Percentiles rank a stretch among this genome's conserved stretches.
Conservation (phyloP, 2,888 invertebrate genomes). For the Liopterus haemorrhoidalis region DNA sequence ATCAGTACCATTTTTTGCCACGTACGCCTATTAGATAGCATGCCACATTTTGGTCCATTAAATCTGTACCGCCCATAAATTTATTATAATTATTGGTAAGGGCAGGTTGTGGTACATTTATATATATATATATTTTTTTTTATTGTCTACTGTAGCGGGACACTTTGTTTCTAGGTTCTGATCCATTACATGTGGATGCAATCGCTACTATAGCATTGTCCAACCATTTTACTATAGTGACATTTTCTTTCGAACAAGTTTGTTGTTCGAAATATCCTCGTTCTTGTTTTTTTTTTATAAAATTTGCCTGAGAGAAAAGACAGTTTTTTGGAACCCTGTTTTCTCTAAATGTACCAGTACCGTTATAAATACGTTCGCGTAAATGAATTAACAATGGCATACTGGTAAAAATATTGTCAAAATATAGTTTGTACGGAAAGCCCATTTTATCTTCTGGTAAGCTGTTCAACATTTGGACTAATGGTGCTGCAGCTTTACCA, state of each 20-base stretch:
- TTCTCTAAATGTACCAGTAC: constrained; percentile 29
- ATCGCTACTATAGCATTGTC: constrained; percentile 28
- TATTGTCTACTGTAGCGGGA: constrained; percentile 21
- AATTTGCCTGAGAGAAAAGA: constrained; percentile 22
- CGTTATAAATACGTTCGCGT: constrained; percentile 23
- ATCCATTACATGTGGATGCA: constrained; percentile 14
- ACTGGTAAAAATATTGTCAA: constrained; percentile 30
- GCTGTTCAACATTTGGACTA: constrained; percentile 26
- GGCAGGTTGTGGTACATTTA: constrained; percentile 22
- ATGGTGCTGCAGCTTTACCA: constrained; percentile 31
- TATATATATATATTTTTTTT: constrained; percentile 22
- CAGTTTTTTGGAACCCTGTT: constrained; percentile 24
- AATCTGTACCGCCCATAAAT: constrained; percentile 28
- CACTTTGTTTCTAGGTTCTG: constrained; percentile 20
- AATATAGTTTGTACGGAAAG: constrained; percentile 27
- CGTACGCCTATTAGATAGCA: constrained; percentile 28
- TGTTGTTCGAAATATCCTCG: constrained; percentile 14
- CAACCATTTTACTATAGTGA: constrained; percentile 24
- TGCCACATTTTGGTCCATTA: constrained; percentile 28
- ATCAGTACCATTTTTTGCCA: constrained; percentile 31
- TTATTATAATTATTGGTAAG: constrained; percentile 20
- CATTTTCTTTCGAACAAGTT: constrained; percentile 7
- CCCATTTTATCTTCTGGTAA: constrained; percentile 22
- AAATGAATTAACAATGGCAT: constrained; percentile 24
- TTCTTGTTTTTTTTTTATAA: constrained; percentile 7